These are phyloP conservation scores for Drosophila cardini DNA, from an alignment of 1,140 invertebrate species.

Conservation along the genomic window DNA sequence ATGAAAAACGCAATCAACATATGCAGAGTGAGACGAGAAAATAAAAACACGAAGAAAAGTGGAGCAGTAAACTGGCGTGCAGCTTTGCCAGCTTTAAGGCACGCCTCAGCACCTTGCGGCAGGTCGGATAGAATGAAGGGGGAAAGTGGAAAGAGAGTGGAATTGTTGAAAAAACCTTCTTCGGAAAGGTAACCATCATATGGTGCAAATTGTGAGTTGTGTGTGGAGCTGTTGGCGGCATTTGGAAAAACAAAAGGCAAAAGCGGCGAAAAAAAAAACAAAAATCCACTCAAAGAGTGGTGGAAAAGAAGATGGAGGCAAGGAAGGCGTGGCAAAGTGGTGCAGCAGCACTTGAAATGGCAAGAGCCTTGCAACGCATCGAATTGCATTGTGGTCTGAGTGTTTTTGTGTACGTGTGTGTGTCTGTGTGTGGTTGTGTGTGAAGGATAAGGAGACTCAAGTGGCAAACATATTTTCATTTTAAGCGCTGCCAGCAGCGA, in stretches of 20 bases:
- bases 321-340: conserved; percentile 52
- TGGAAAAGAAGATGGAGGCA: conserved; percentile 35
- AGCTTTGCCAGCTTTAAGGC: conserved; percentile 46
- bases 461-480: conserved; percentile 77
- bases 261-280: conserved; percentile 17
- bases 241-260: conserved; percentile 33
- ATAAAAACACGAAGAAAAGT: conserved; percentile 38
- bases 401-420: conserved; percentile 5
- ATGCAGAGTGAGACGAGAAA: conserved; percentile 40
- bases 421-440: conserved; percentile 15
- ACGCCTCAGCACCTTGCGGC: conserved; percentile 35
- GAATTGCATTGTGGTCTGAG: conserved; percentile 48
- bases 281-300: conserved; percentile 58
- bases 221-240: conserved; percentile 8
- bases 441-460: conserved; percentile 36
- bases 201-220: neutral
- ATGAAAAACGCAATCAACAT: conserved; percentile 75
- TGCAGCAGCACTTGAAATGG: conserved; percentile 55
- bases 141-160: neutral
- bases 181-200: conserved; percentile 7
- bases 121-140: neutral
- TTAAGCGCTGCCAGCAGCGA: conserved; percentile 61
- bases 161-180: neutral
- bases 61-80: conserved; percentile 55
- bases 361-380: conserved; percentile 50